These are phyloP conservation scores for Gryon sp. DNA, from an alignment of 1,140 invertebrate genomes.

Conservation along the genomic window DNA sequence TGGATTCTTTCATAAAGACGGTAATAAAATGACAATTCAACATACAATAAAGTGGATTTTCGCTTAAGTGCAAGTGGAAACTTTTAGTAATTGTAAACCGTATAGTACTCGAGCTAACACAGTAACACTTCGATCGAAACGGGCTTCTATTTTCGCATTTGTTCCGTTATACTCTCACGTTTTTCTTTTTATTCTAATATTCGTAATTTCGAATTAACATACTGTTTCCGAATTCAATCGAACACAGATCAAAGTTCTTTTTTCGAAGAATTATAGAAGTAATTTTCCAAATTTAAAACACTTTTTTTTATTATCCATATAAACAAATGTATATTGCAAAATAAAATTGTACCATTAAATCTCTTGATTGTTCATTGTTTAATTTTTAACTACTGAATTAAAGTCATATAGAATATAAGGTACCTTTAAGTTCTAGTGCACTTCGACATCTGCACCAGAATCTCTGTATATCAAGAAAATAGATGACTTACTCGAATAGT, in stretches of 20 bases:
- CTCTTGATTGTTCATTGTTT: too few species aligned
- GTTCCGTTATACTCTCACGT: constrained; percentile 11
- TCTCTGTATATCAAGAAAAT: constrained; percentile 11
- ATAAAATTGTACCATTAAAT: too few species aligned
- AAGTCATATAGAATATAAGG: too few species aligned
- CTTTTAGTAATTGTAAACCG: constrained; percentile 75
- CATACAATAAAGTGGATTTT: constrained; percentile 71
- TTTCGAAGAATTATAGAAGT: too few species aligned
- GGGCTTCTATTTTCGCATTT: constrained; percentile 49
- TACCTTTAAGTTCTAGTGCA: constrained; percentile 25
- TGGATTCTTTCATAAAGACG: constrained; percentile 55
- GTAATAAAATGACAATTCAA: constrained; percentile 71
- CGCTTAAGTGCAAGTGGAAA: constrained; percentile 67
- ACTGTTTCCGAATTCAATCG: constrained; percentile 8
- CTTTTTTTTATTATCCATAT: too few species aligned
- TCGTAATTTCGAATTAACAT: constrained; percentile 24
- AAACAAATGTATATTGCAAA: too few species aligned
- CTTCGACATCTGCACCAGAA: constrained; percentile 20
- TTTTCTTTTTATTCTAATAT: constrained; percentile 35
- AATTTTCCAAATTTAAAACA: too few species aligned
- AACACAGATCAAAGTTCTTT: not conserved
- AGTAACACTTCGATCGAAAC: constrained; percentile 65
- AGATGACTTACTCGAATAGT: constrained; percentile 15
- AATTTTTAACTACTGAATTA: too few species aligned
- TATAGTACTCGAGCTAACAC: constrained; percentile 72